Evolutionary conservation across 1,140 invertebrate species (phyloP).

Genomic region (Drosophila ironensis): DNA sequence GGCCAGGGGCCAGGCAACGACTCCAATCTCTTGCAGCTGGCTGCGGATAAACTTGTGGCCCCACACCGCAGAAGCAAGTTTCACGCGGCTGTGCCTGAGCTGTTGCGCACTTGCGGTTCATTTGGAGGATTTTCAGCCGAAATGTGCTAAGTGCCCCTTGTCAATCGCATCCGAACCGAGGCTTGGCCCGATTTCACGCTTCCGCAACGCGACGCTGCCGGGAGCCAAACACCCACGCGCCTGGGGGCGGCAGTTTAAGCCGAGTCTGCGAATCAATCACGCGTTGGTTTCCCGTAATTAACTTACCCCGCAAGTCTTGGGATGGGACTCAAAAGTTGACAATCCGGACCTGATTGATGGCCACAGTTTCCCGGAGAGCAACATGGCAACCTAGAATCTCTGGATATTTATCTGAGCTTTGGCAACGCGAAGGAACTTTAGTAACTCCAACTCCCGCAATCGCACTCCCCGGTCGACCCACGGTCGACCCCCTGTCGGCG

Average conservation of each 20-base stretch:
- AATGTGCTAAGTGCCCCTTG: constrained; percentile 74
- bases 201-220: constrained; percentile 13
- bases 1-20: background rate
- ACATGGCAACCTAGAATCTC: constrained; percentile 15
- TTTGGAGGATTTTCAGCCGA: constrained; percentile 34
- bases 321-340: constrained; percentile 52
- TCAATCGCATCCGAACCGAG: constrained; percentile 66
- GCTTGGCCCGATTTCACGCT: constrained; percentile 55
- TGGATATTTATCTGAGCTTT: constrained; percentile 10
- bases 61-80: constrained; percentile 5
- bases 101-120: constrained; percentile 74
- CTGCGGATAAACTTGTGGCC: constrained; percentile 1
- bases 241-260: background rate
- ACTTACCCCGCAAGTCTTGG: constrained; percentile 41
- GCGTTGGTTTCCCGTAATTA: constrained; percentile 67
- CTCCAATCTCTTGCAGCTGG: constrained; percentile 10
- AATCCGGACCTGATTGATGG: constrained; percentile 70
- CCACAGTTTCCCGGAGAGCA: background rate
- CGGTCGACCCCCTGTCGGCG: too few relatives aligned
- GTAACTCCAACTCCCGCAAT: too few relatives aligned
- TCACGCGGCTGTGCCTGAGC: constrained; percentile 44
- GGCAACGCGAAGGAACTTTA: constrained; percentile 5
- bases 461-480: too few relatives aligned
- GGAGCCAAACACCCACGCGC: background rate
- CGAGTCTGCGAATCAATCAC: constrained; percentile 58